Percentiles rank a stretch among this genome's conserved stretches.
These are phyloP conservation scores for Heliconius hermathena DNA, from an alignment of 1,140 invertebrate species.

Conservation along the genomic window DNA sequence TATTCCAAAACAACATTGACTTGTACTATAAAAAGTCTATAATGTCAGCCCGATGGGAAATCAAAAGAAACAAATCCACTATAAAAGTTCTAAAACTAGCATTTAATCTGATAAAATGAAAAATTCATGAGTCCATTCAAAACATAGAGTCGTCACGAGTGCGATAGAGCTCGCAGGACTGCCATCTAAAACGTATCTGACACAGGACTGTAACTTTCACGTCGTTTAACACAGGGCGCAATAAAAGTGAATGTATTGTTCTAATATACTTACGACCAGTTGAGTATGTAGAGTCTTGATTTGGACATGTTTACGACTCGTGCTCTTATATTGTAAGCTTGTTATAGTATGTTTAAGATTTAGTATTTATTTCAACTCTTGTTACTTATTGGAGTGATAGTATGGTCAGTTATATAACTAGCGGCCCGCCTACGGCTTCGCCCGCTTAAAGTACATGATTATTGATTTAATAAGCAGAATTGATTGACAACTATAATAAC, in stretches of 20 bases:
- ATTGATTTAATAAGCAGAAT: too few species aligned
- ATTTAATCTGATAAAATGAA: background rate
- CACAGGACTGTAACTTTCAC: background rate
- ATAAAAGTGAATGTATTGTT: constrained; percentile 15
- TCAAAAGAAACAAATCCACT: background rate
- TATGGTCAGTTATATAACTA: too few species aligned
- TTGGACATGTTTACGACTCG: background rate
- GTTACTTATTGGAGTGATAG: background rate
- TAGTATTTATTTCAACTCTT: background rate
- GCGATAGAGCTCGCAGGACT: background rate
- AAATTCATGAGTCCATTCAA: background rate
- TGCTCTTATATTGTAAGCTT: background rate
- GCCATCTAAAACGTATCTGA: constrained; percentile 10
- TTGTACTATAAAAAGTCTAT: background rate
- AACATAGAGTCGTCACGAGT: background rate
- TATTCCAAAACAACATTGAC: background rate
- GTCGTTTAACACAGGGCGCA: background rate
- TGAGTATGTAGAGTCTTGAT: constrained; percentile 8
- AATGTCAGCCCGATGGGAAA: background rate
- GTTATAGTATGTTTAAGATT: background rate
- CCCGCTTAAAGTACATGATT: too few species aligned
- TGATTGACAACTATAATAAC: too few species aligned
- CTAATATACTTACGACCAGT: background rate
- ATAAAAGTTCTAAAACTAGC: background rate
- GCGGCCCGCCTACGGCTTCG: too few species aligned